These are phyloP conservation scores for Paramormyrops kingsleyae DNA, from an alignment of 2,113 vertebrate genomes.

Conservation along the genomic window DNA sequence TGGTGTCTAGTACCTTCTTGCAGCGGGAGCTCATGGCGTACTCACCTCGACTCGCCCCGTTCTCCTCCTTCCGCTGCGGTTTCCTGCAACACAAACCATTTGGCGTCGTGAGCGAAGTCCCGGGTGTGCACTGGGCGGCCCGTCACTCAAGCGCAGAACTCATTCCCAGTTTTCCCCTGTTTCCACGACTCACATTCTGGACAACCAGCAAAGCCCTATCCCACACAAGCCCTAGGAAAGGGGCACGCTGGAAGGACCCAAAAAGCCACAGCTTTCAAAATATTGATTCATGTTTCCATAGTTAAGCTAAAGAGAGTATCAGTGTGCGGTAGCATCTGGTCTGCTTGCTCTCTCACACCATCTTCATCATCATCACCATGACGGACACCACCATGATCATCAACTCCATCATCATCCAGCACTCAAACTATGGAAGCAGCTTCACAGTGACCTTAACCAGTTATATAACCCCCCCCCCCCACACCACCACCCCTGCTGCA, in stretches of 20 bases:
- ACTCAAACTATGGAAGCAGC: not conserved
- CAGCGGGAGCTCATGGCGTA: slow-evolving; percentile 95
- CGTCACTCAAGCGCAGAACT: not conserved
- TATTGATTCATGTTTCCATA: not conserved
- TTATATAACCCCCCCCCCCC: not conserved
- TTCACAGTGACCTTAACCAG: not conserved
- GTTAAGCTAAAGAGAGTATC: not conserved
- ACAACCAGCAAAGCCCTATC: not conserved
- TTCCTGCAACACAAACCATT: slow-evolving; percentile 67
- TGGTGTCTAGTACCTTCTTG: slow-evolving; percentile 76
- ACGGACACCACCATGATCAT: not conserved
- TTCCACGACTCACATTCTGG: not conserved
- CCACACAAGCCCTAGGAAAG: not conserved
- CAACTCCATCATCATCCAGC: not conserved
- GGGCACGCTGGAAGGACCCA: not conserved
- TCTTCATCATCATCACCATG: not conserved
- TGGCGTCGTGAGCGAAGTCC: not conserved
- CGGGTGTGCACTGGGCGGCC: not conserved
- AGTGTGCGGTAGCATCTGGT: not conserved
- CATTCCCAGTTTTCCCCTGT: not conserved
- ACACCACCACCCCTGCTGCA: not conserved
- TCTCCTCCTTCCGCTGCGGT: slow-evolving; percentile 93
- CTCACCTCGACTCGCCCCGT: slow-evolving; percentile 83
- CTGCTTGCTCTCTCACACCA: not conserved
- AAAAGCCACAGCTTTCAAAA: not conserved